A percentile compares a stretch with the other conserved stretches of the same genome.
phyloP scores from a whole-genome alignment of 2,113 vertebrate species.

The Garra rufa region DNA sequence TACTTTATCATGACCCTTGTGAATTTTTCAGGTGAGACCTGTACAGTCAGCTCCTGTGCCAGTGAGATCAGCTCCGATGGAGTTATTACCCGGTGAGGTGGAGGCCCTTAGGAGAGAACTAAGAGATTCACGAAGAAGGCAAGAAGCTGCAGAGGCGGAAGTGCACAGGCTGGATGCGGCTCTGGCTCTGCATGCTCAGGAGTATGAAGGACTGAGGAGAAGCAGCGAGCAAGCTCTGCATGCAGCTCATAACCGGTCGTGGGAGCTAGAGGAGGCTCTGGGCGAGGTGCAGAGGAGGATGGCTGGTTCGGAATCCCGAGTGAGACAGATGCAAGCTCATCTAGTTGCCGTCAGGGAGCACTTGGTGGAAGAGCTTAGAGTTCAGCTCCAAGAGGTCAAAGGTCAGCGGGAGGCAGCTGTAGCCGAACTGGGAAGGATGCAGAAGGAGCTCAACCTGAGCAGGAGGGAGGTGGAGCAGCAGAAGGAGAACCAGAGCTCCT shows the following conservation, averaged over 20 bases:
- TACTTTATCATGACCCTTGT: slow-evolving; percentile 67
- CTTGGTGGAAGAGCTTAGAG: slow-evolving; percentile 76
- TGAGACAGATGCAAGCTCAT: slow-evolving; percentile 87
- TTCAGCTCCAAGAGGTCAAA: slow-evolving; percentile 81
- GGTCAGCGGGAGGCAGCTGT: slow-evolving; percentile 79
- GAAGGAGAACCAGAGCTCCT: slow-evolving; percentile 71
- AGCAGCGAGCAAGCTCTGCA: slow-evolving; percentile 70
- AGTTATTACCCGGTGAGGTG: slow-evolving; percentile 65
- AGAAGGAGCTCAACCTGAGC: slow-evolving; percentile 79
- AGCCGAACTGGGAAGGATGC: slow-evolving; percentile 78
- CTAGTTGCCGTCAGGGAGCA: slow-evolving; percentile 85
- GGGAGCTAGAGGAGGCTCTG: slow-evolving; percentile 82
- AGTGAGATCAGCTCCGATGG: slow-evolving; percentile 35
- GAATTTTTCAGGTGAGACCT: slow-evolving; percentile 55
- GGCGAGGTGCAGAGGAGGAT: slow-evolving; percentile 88
- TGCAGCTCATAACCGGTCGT: slow-evolving; percentile 45
- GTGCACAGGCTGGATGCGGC: slow-evolving; percentile 75
- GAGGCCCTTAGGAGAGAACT: slow-evolving; percentile 79
- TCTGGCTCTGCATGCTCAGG: slow-evolving; percentile 71
- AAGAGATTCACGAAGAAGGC: slow-evolving; percentile 71
- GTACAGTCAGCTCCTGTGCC: slow-evolving; percentile 66
- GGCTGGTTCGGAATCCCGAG: slow-evolving; percentile 84
- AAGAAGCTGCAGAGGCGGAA: slow-evolving; percentile 76
- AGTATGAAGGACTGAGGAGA: slow-evolving; percentile 72
- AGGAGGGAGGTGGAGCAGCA: slow-evolving; percentile 76